phyloP scores from a whole-genome alignment of 1,140 invertebrate genomes.

The Pogonognathellus flavescens region DNA sequence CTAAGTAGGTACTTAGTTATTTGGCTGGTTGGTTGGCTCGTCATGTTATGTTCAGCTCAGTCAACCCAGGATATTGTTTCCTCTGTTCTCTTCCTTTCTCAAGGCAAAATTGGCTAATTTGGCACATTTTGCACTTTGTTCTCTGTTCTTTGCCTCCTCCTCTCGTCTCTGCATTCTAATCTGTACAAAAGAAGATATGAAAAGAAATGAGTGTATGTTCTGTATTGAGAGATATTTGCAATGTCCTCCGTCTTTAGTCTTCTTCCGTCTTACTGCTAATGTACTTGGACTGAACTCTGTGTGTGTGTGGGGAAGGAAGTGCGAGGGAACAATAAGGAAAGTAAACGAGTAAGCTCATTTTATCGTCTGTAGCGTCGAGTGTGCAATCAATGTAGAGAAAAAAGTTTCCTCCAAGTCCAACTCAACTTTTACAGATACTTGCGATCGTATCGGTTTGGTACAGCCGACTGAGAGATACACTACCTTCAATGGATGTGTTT shows the following conservation, averaged over 20 bases:
- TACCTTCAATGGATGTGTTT: neutral
- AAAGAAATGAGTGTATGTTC: neutral
- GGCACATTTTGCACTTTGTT: conserved; percentile 53
- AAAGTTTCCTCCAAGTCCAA: conserved; percentile 36
- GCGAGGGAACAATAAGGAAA: conserved; percentile 9
- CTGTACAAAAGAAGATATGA: conserved; percentile 26
- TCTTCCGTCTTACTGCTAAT: too few relatives aligned
- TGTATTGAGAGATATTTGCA: conserved; percentile 31
- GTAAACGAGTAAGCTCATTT: conserved; percentile 44
- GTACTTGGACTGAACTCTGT: too few relatives aligned
- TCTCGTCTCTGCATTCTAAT: conserved; percentile 41
- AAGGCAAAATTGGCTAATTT: conserved; percentile 51
- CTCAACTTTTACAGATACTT: conserved; percentile 13
- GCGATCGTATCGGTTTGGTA: neutral
- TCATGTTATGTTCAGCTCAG: conserved; percentile 36
- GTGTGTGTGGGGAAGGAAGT: neutral
- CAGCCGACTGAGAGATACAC: neutral
- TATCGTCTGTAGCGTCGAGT: neutral
- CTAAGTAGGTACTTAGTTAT: conserved; percentile 8
- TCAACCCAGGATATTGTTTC: conserved; percentile 45
- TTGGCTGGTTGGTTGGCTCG: neutral
- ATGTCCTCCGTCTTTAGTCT: neutral
- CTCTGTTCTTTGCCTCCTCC: neutral
- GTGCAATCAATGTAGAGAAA: conserved; percentile 37
- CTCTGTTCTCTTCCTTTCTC: conserved; percentile 30